These are phyloP conservation scores for Lycocorax pyrrhopterus DNA, from an alignment of 2,113 vertebrate species.

Conservation along the genomic window DNA sequence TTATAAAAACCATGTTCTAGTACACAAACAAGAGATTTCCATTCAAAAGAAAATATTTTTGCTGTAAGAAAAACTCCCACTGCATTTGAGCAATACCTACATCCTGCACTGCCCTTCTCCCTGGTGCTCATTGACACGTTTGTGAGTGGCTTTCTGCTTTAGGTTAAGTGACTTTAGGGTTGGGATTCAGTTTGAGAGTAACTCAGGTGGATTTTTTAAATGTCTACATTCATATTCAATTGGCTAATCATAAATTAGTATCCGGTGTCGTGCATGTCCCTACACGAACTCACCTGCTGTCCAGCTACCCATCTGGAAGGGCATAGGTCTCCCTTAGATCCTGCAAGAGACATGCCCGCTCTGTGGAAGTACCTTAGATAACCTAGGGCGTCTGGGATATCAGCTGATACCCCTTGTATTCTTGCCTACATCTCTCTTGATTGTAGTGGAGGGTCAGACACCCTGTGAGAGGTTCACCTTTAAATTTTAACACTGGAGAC, in stretches of 20 bases:
- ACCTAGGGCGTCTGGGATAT: background rate
- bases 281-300: background rate
- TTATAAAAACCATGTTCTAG: background rate
- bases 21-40: background rate
- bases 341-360: background rate
- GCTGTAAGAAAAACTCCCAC: background rate
- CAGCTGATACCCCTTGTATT: background rate
- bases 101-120: background rate
- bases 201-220: background rate
- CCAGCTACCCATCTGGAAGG: background rate
- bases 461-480: background rate
- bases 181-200: background rate
- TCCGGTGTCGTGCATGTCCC: background rate
- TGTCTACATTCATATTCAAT: background rate
- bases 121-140: background rate
- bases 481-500: background rate
- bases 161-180: background rate
- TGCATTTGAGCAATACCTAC: background rate
- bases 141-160: background rate
- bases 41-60: background rate
- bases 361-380: background rate
- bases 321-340: background rate
- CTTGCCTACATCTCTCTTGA: background rate
- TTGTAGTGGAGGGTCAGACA: background rate
- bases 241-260: background rate